These are phyloP conservation scores for Frankliniella intonsa DNA, from an alignment of 2,888 invertebrate genomes.

Conservation along the genomic window DNA sequence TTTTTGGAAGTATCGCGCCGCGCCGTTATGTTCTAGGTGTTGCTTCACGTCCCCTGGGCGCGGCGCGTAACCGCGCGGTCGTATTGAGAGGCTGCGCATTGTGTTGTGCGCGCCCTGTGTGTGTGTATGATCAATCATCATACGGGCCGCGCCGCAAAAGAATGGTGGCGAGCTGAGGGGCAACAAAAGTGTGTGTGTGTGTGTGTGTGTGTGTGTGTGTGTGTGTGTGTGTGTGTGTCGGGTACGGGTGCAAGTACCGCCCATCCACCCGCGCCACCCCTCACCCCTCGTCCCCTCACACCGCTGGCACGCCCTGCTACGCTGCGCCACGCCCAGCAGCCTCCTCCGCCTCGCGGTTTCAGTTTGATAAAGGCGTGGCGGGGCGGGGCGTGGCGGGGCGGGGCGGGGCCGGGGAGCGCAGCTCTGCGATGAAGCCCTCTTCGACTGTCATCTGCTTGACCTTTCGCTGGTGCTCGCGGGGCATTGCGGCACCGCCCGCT, in stretches of 20 bases:
- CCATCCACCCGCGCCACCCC: not conserved
- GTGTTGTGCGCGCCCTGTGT: not conserved
- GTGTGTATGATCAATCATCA: slow-evolving; percentile 14
- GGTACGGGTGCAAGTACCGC: not conserved
- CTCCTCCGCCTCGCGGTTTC: not conserved
- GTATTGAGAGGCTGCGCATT: not conserved
- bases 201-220: not conserved
- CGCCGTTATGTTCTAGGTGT: not conserved
- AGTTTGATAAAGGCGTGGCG: no score
- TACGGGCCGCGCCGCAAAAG: not conserved
- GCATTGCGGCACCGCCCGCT: no score
- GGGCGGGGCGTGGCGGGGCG: no score
- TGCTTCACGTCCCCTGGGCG: not conserved
- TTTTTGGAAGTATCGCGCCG: no score
- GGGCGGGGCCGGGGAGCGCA: no score
- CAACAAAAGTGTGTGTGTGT: not conserved
- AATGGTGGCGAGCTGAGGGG: not conserved
- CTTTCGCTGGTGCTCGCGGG: no score
- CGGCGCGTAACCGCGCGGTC: not conserved
- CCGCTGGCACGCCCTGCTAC: not conserved
- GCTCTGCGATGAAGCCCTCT: no score
- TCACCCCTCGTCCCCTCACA: not conserved
- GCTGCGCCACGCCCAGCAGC: not conserved
- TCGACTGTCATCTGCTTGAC: no score
- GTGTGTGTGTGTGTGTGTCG: not conserved